phyloP scores from a whole-genome alignment of 2,888 invertebrate genomes.

The Sinohyriopsis cumingii region DNA sequence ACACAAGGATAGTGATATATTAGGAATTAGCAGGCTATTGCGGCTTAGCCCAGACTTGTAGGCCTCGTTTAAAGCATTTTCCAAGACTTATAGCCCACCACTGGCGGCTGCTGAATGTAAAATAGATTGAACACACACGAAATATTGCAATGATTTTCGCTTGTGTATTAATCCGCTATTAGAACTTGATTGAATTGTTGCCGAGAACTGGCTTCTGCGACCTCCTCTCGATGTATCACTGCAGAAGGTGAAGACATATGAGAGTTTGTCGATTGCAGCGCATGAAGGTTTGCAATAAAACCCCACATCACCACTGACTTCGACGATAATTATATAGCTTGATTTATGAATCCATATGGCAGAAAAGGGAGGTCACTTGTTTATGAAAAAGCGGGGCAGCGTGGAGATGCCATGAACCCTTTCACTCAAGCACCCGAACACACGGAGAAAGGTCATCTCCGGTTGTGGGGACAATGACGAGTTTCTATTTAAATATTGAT shows the following conservation, averaged over 20 bases:
- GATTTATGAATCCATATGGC: slow-evolving; percentile 34
- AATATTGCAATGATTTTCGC: slow-evolving; percentile 42
- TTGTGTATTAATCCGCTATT: slow-evolving; percentile 38
- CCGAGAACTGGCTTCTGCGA: slow-evolving; percentile 31
- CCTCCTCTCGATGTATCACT: slow-evolving; percentile 30
- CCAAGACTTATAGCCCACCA: slow-evolving; percentile 35
- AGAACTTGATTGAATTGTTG: slow-evolving; percentile 39
- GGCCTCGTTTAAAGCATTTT: slow-evolving; percentile 39
- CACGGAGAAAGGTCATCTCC: too few relatives aligned
- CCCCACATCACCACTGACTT: too few relatives aligned
- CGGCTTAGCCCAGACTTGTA: slow-evolving; percentile 37
- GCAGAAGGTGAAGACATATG: too few relatives aligned
- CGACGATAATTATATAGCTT: slow-evolving; percentile 35
- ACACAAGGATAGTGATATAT: slow-evolving; percentile 43
- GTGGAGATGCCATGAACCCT: background rate
- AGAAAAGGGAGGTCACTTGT: too few relatives aligned
- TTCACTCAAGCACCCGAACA: background rate
- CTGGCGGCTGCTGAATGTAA: slow-evolving; percentile 39
- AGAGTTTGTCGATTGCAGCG: too few relatives aligned
- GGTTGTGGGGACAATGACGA: too few relatives aligned
- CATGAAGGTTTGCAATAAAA: too few relatives aligned
- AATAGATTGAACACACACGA: slow-evolving; percentile 43
- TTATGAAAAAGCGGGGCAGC: slow-evolving; percentile 6
- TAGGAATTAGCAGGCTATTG: slow-evolving; percentile 45
- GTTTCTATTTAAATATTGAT: too few relatives aligned